Evolutionary conservation across 2,888 invertebrate species (phyloP).

Genomic region (Drosophila kuntzei): DNA sequence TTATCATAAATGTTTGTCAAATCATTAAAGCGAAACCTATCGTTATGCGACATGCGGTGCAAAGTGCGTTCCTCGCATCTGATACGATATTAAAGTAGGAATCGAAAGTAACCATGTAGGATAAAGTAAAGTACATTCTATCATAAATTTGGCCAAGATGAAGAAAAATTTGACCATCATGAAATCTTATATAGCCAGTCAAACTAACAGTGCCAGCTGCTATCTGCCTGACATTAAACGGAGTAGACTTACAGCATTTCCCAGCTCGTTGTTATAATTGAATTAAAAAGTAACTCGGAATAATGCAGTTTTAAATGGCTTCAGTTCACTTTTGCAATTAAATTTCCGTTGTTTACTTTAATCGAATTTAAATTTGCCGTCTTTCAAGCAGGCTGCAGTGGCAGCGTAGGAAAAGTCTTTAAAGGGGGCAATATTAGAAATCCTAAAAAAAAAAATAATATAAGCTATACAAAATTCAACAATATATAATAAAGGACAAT

Average conservation of each 20-base stretch:
- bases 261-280: conserved; percentile 26
- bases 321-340: conserved; percentile 59
- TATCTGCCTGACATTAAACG: background rate
- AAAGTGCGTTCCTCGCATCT: conserved; percentile 5
- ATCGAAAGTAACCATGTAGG: background rate
- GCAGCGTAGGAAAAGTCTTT: background rate
- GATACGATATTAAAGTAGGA: background rate
- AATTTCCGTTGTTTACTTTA: conserved; percentile 62
- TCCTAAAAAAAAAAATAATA: background rate
- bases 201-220: no score
- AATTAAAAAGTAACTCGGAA: conserved; percentile 31
- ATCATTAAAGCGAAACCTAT: conserved; percentile 39
- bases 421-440: background rate
- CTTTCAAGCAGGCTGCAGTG: conserved; percentile 53
- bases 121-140: no score
- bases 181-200: no score
- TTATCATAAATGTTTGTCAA: conserved; percentile 58
- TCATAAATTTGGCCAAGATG: no score
- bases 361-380: conserved; percentile 71
- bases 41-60: conserved; percentile 27
- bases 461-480: background rate
- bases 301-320: conserved; percentile 23
- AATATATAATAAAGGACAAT: no score
- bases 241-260: background rate
- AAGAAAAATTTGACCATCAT: no score